phyloP scores from a whole-genome alignment of 92 coral and sea anemone genomes.

The Palythoa grandis region DNA sequence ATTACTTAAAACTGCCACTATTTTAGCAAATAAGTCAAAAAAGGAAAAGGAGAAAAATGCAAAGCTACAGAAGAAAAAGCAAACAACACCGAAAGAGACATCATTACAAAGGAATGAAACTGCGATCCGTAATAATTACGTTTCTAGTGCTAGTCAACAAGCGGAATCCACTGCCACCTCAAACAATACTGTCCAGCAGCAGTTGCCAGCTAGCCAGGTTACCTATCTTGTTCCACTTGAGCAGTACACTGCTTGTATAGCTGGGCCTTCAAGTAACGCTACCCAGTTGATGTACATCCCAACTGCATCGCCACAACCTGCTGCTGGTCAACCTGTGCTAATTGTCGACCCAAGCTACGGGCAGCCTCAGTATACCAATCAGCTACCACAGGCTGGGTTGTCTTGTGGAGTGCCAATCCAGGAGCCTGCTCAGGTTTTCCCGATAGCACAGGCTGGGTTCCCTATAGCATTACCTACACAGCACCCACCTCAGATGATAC shows the following conservation, averaged over 20 bases:
- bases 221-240: conserved; percentile 10
- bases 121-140: neutral
- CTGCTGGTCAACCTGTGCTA: neutral
- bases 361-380: conserved; percentile 5
- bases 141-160: neutral
- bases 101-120: neutral
- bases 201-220: conserved; percentile 7
- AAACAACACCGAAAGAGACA: neutral
- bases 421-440: conserved; percentile 17
- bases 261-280: conserved; percentile 15
- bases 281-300: conserved; percentile 34
- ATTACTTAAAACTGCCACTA: neutral
- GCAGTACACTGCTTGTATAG: neutral
- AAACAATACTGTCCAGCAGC: conserved; percentile 8
- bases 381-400: conserved; percentile 21
- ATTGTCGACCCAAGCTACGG: conserved; percentile 13
- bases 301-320: neutral
- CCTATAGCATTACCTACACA: conserved; percentile 39
- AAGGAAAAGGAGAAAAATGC: neutral
- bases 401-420: conserved; percentile 17
- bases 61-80: neutral
- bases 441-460: conserved; percentile 36
- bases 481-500: conserved; percentile 40
- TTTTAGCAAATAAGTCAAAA: conserved; percentile 25
- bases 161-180: neutral